A percentile compares a stretch with the other conserved stretches of the same genome.
Conservation (phyloP, 2,113 vertebrate species). For the Tupaia chinensis region DNA sequence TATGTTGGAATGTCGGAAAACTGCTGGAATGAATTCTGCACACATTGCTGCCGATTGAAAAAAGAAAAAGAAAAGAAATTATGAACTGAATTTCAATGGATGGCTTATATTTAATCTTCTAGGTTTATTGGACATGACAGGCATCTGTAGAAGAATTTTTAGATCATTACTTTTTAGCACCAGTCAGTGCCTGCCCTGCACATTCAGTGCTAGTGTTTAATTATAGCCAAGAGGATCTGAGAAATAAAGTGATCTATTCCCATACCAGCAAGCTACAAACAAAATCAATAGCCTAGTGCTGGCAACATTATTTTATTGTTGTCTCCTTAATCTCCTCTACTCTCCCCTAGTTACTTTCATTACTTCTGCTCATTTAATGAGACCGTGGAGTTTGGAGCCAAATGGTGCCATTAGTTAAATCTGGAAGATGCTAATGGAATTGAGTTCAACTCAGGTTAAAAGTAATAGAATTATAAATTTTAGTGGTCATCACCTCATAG, state of each 20-base stretch:
- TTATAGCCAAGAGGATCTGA: conserved; percentile 36
- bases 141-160: background rate
- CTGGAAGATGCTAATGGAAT: conserved; percentile 51
- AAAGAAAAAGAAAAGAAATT: background rate
- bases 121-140: background rate
- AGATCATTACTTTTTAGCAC: background rate
- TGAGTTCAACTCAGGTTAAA: conserved; percentile 67
- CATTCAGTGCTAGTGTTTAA: background rate
- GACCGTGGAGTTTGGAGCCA: conserved; percentile 53
- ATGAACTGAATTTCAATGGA: background rate
- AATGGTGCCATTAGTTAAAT: conserved; percentile 50
- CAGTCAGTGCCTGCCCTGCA: background rate
- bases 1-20: conserved; percentile 22
- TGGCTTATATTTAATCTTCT: background rate
- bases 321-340: background rate
- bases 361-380: conserved; percentile 62
- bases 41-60: background rate
- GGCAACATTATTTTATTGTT: background rate
- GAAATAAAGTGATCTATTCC: background rate
- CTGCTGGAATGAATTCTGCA: background rate
- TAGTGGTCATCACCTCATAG: background rate
- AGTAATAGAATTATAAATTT: conserved; percentile 44
- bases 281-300: conserved; percentile 40
- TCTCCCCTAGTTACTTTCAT: conserved; percentile 62
- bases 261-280: background rate